These are phyloP conservation scores for Spodoptera exigua DNA, from an alignment of 2,888 invertebrate species.

Conservation along the genomic window DNA sequence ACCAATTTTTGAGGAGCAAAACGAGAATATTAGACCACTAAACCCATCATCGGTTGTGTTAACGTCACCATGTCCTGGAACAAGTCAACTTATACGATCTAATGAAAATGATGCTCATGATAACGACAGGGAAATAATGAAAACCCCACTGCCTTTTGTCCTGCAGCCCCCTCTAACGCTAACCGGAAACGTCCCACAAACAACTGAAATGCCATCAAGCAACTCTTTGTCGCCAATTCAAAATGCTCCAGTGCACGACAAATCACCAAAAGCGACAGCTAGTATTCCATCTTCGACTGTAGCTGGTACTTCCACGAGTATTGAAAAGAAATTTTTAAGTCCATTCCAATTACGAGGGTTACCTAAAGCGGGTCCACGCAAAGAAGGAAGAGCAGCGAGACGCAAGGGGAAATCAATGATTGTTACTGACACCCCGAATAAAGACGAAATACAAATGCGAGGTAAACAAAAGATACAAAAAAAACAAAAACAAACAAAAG, in stretches of 20 bases:
- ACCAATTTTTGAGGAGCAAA: too few relatives aligned
- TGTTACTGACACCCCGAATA: constrained; percentile 61
- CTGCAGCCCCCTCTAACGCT: too few relatives aligned
- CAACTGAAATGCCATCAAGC: too few relatives aligned
- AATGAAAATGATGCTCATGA: too few relatives aligned
- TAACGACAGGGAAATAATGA: too few relatives aligned
- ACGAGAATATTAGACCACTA: too few relatives aligned
- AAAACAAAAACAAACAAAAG: constrained; percentile 26
- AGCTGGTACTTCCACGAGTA: constrained; percentile 1
- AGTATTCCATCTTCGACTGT: neutral
- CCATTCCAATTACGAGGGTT: constrained; percentile 51
- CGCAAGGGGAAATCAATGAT: constrained; percentile 59
- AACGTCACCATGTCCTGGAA: too few relatives aligned
- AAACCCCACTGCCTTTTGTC: too few relatives aligned
- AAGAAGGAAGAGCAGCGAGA: constrained; percentile 47
- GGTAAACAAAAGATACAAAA: constrained; percentile 14
- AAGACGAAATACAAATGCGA: constrained; percentile 43
- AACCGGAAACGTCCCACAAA: too few relatives aligned
- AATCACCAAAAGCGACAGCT: neutral
- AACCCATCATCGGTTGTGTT: too few relatives aligned
- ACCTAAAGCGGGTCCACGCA: constrained; percentile 55
- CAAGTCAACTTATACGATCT: too few relatives aligned
- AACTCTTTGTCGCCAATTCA: too few relatives aligned
- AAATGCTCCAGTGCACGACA: constrained; percentile 44
- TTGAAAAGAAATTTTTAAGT: constrained; percentile 37